Evolutionary conservation across 2,888 invertebrate species (phyloP), one percentile per base, ranked within the genome.

Genomic region (Tanypteryx hageni): DNA sequence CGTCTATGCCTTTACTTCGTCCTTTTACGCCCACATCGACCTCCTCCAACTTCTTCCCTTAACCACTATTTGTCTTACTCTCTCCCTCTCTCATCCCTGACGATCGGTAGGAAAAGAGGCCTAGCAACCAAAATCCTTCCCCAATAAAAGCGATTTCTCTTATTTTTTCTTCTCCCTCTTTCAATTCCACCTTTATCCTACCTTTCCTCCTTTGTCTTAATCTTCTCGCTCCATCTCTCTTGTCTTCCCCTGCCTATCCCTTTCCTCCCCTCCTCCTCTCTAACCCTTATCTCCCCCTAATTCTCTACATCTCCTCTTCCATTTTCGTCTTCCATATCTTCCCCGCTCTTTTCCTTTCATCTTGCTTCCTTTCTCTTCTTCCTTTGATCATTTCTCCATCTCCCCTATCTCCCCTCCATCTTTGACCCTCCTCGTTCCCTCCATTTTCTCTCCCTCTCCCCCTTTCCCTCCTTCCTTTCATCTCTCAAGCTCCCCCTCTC

Each of bases 111-210:
- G 44, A 44, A 44, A 44, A 44, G 44, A 44, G 44, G 44, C 44
- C 44, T 44, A 44, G 44, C 44, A 44, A 44, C 44, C 44, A 44
- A 44, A 44, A 44, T 44, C 44, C 44, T 44, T 68, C n/a, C 68
- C 68, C 68, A 68, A 68, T 68, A n/a, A 68, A 18, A 22, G n/a
- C 68, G 22, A n/a, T 68, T 68, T 22, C 68, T 68, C 68, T 68
- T n/a, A 68, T 68, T 68, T n/a, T 68, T 9, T 68, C 68, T 22
- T 7, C n/a, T 61, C 22, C 68, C 68, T 18, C 0, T 11, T 61
- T 68, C 68, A 18, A n/a, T 68, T n/a, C n/a, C 68, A n/a, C 4
- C n/a, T 68, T n/a, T 22, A 68, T n/a, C 68, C n/a, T 11, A 9
- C 68, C 68, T n/a, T 68, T 68, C 7, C 5, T 11, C 68, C n/a